phyloP scores from a whole-genome alignment of 2,888 invertebrate genomes.

The Dastarcus helophoroides region DNA sequence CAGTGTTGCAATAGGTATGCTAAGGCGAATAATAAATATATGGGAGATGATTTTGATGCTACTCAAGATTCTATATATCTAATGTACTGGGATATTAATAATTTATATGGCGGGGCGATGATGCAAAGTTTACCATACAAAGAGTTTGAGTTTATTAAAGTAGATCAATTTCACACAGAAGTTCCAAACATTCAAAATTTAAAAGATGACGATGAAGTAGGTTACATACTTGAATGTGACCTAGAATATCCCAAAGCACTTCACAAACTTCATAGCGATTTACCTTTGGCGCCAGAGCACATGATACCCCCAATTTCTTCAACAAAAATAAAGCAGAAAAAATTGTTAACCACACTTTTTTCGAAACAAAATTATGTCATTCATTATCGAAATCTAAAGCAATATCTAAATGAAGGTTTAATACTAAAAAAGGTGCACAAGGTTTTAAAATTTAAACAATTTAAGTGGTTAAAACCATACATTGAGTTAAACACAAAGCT shows the following conservation, averaged over 20 bases:
- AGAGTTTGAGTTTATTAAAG: slow-evolving; percentile 22
- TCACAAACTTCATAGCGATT: slow-evolving; percentile 19
- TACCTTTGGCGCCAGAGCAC: slow-evolving; percentile 10
- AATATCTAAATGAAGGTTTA: slow-evolving; percentile 16
- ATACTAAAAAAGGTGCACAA: slow-evolving; percentile 19
- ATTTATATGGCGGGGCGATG: slow-evolving; percentile 21
- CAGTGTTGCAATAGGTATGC: slow-evolving; percentile 21
- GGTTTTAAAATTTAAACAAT: slow-evolving; percentile 25
- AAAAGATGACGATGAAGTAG: slow-evolving; percentile 13
- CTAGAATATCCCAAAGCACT: slow-evolving; percentile 27
- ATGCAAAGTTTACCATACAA: slow-evolving; percentile 19
- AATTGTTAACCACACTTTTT: slow-evolving; percentile 15
- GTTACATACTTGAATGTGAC: slow-evolving; percentile 32
- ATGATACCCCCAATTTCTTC: slow-evolving; percentile 7
- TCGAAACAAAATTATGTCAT: slow-evolving; percentile 17
- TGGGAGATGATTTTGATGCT: slow-evolving; percentile 19
- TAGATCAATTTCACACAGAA: slow-evolving; percentile 6
- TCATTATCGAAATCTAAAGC: slow-evolving; percentile 18
- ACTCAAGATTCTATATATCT: slow-evolving; percentile 16
- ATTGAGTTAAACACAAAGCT: slow-evolving; percentile 27
- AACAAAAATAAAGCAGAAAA: slow-evolving; percentile 6
- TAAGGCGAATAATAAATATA: slow-evolving; percentile 27
- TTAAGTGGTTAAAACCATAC: slow-evolving; percentile 25
- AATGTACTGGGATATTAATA: slow-evolving; percentile 24
- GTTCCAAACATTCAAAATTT: slow-evolving; percentile 6